These are phyloP conservation scores for Alouatta palliata DNA, from an alignment of 2,113 vertebrate species.

Conservation along the genomic window DNA sequence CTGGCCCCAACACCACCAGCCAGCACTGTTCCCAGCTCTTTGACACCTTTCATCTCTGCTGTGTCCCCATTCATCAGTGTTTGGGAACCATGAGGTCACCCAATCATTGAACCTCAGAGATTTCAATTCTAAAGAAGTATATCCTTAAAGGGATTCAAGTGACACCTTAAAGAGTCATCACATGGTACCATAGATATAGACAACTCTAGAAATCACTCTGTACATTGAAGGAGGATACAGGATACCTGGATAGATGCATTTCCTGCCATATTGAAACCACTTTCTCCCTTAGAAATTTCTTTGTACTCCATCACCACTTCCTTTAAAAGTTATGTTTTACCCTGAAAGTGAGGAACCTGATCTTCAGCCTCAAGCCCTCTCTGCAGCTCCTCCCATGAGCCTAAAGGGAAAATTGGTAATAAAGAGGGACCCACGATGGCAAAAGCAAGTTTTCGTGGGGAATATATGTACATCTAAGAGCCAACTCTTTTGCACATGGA, in stretches of 20 bases:
- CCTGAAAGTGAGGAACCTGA: not conserved
- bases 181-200: not conserved
- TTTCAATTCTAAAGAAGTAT: conserved; percentile 35
- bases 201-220: not conserved
- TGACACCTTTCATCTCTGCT: not conserved
- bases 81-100: not conserved
- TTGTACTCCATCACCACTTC: not conserved
- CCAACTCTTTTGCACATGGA: not conserved
- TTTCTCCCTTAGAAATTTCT: not conserved
- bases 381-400: not conserved
- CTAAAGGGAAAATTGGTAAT: not conserved
- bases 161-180: not conserved
- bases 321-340: not conserved
- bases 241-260: not conserved
- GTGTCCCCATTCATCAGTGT: not conserved
- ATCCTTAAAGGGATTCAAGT: not conserved
- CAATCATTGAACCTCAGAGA: not conserved
- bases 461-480: not conserved
- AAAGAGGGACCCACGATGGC: not conserved
- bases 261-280: not conserved
- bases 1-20: not conserved
- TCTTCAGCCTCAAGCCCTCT: not conserved
- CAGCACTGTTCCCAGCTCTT: not conserved
- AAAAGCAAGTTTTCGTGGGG: not conserved
- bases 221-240: not conserved